Conservation (phyloP, 2,888 invertebrate species). For the Nezara viridula region DNA sequence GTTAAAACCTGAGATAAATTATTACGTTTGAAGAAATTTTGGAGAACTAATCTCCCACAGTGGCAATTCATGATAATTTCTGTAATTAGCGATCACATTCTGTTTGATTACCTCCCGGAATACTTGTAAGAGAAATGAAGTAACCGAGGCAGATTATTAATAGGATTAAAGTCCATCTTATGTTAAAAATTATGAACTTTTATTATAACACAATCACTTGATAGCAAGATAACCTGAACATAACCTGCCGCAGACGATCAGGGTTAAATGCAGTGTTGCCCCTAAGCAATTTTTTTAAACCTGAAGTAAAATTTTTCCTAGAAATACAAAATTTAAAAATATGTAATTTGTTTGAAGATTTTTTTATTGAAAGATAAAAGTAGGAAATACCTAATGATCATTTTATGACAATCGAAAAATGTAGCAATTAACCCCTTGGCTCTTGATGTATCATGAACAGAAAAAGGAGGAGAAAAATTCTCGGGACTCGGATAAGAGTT, state of each 20-base stretch:
- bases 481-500: too few relatives aligned
- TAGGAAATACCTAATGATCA: too few relatives aligned
- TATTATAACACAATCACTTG: background rate
- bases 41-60: slow-evolving; percentile 3
- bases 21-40: background rate
- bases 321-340: too few relatives aligned
- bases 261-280: too few relatives aligned
- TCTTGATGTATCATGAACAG: too few relatives aligned
- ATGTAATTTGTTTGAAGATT: too few relatives aligned
- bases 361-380: too few relatives aligned
- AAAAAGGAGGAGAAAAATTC: too few relatives aligned
- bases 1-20: background rate
- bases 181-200: background rate
- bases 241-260: background rate
- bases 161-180: background rate
- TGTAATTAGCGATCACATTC: background rate
- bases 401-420: too few relatives aligned
- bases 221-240: background rate
- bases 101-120: background rate
- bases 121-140: background rate
- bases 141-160: background rate
- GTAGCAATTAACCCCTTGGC: too few relatives aligned
- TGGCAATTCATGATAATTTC: slow-evolving; percentile 37
- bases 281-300: too few relatives aligned
- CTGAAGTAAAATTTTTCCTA: too few relatives aligned